Base-by-base conservation (phyloP, 2,797 vertebrate species). In the Danio kyathit region DNA sequence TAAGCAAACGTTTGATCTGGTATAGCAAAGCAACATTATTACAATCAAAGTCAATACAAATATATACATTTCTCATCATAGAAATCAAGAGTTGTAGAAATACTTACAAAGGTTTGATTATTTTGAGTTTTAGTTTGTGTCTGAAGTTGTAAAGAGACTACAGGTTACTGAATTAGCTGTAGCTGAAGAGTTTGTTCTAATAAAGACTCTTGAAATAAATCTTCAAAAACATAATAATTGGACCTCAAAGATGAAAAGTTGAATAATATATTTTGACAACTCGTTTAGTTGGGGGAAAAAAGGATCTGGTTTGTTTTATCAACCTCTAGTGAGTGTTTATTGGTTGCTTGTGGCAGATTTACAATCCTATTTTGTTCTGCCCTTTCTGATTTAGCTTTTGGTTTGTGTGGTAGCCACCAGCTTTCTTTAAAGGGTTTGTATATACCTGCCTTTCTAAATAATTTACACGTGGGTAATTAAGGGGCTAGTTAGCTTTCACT, bases 1-100 rank as follows among this genome's bases (percentile, higher is more conserved):
- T 98, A 83, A 85, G 82, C n/a, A 61, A 61, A 75, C 5, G 41
- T 41, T 38, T 21, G 10, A 9, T 88, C 72, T 13, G 21, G n/a
- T 17, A 72, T 16, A 16, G 48, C 14, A 52, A 69, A 69, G 52
- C n/a, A 73, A 57, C 13, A 13, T 19, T 5, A n/a, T 51, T 12
- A 12, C 29, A 17, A 40, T 16, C 8, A 6, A 11, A 13, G 46
- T 16, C 8, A 38, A 66, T 46, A 19, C 13, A 21, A 66, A 66
- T 48, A 0, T 17, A 48, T 66, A 17, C 44, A 52, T 38, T 51
- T 38, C 46, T 69, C 46, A 10, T 29, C 46, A 69, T 16, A 48
- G 16, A 67, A 69, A 48, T 65, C 17, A 7, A 64, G 41, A 49
- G 12, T 67, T 29, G 13, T 16, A 38, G 13, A 13, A 67, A 29